A percentile compares a stretch with the other conserved stretches of the same genome.
These are phyloP conservation scores for Cyclophora albipunctata DNA, from an alignment of 2,888 invertebrate genomes.

Conservation along the genomic window DNA sequence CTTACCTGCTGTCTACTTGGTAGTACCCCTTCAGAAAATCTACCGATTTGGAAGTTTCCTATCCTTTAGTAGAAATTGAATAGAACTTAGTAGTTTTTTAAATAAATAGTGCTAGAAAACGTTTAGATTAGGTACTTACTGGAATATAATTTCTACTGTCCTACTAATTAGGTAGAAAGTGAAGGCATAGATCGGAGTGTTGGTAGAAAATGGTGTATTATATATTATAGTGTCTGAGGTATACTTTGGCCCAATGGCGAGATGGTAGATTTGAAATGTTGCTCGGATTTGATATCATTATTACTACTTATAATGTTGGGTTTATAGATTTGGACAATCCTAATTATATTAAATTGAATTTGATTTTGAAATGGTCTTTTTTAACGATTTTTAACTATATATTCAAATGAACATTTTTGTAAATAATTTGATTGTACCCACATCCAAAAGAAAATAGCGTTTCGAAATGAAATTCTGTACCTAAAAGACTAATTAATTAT, in stretches of 20 bases:
- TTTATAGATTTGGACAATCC: too few species aligned
- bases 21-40: slow-evolving; percentile 37
- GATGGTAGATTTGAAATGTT: slow-evolving; percentile 29
- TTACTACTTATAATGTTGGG: too few species aligned
- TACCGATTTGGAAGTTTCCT: slow-evolving; percentile 22
- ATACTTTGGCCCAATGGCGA: slow-evolving; percentile 26
- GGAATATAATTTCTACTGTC: slow-evolving; percentile 6
- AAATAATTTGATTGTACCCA: too few species aligned
- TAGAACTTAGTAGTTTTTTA: slow-evolving; percentile 7
- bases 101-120: slow-evolving; percentile 1
- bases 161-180: slow-evolving; percentile 25
- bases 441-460: too few species aligned
- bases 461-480: too few species aligned
- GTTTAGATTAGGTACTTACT: not conserved
- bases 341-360: too few species aligned
- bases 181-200: slow-evolving; percentile 14
- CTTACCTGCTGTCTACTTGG: slow-evolving; percentile 29
- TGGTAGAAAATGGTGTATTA: slow-evolving; percentile 28
- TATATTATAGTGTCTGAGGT: slow-evolving; percentile 28
- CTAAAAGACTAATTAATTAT: too few species aligned
- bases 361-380: too few species aligned
- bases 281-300: slow-evolving; percentile 18
- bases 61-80: slow-evolving; percentile 9
- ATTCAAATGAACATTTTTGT: too few species aligned
- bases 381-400: too few species aligned